These are phyloP conservation scores for Pseudomyrmex dendroicus DNA, from an alignment of 1,140 invertebrate genomes.

Conservation along the genomic window DNA sequence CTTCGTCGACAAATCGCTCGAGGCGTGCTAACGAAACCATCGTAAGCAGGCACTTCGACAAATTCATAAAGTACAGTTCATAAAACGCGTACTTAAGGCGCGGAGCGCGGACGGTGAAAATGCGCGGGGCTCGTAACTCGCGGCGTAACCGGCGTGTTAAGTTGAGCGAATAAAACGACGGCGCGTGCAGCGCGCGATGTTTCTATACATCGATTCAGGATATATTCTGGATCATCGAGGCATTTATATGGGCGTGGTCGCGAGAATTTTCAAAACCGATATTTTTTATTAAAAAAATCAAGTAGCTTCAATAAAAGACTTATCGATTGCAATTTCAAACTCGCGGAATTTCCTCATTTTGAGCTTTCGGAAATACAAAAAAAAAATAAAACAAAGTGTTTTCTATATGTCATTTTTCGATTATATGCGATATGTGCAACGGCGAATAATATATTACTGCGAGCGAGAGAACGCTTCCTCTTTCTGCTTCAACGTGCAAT, in stretches of 20 bases:
- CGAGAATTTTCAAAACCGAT: not conserved
- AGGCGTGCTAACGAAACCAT: constrained; percentile 69
- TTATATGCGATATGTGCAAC: too few relatives aligned
- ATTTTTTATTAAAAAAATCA: constrained; percentile 13
- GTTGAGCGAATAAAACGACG: constrained; percentile 69
- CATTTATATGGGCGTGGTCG: constrained; percentile 24
- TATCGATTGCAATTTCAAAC: constrained; percentile 30
- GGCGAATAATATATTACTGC: not conserved
- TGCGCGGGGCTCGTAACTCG: constrained; percentile 56
- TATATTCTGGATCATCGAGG: constrained; percentile 14
- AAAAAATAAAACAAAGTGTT: too few relatives aligned
- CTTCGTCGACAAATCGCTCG: constrained; percentile 34
- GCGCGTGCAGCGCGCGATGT: constrained; percentile 51
- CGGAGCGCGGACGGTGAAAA: not conserved
- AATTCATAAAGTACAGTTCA: constrained; percentile 75
- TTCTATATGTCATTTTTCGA: too few relatives aligned
- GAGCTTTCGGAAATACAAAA: too few relatives aligned
- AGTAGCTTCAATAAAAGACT: not conserved
- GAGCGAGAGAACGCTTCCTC: constrained; percentile 3
- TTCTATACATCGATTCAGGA: constrained; percentile 10
- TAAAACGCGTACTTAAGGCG: constrained; percentile 67
- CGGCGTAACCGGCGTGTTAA: constrained; percentile 65
- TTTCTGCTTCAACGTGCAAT: constrained; percentile 27
- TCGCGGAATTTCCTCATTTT: not conserved
- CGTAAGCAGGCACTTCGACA: constrained; percentile 69